phyloP scores from a whole-genome alignment of 92 coral and sea anemone genomes.

The Epizoanthus rinbou region DNA sequence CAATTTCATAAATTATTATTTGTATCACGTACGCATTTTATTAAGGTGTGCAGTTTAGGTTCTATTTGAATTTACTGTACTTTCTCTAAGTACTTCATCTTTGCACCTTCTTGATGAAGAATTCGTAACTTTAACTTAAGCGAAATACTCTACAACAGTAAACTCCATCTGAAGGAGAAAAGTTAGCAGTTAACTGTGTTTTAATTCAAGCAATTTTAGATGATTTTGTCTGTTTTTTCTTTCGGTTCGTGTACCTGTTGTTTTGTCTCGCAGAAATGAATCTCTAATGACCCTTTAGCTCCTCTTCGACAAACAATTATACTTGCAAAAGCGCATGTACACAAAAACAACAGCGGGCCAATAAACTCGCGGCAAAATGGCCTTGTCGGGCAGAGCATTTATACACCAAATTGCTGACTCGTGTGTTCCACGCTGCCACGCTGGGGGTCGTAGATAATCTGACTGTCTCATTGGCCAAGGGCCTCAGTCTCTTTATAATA shows the following conservation, averaged over 20 bases:
- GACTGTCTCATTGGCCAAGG: conserved; percentile 77
- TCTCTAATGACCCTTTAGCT: conserved; percentile 73
- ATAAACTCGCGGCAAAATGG: conserved; percentile 61
- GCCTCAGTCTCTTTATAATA: conserved; percentile 73
- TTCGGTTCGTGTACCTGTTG: conserved; percentile 27
- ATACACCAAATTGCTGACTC: conserved; percentile 54
- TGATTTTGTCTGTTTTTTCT: neutral
- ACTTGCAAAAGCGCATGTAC: conserved; percentile 39
- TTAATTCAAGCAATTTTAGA: neutral
- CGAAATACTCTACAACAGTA: neutral
- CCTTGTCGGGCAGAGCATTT: conserved; percentile 45
- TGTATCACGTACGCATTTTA: conserved; percentile 1
- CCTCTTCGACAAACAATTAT: conserved; percentile 57
- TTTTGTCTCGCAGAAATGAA: conserved; percentile 58
- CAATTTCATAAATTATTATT: neutral
- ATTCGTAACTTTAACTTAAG: neutral
- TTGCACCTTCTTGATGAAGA: neutral
- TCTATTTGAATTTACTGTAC: neutral
- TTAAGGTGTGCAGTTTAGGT: conserved; percentile 4
- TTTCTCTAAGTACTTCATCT: neutral
- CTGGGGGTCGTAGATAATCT: conserved; percentile 57
- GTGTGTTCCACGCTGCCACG: conserved; percentile 73
- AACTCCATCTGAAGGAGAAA: neutral
- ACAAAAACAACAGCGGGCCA: conserved; percentile 59
- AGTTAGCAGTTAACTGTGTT: neutral